Evolutionary conservation across 1,140 invertebrate species (phyloP), one percentile per base, ranked within the genome.

Genomic region (Pseudomyrmex concolor): DNA sequence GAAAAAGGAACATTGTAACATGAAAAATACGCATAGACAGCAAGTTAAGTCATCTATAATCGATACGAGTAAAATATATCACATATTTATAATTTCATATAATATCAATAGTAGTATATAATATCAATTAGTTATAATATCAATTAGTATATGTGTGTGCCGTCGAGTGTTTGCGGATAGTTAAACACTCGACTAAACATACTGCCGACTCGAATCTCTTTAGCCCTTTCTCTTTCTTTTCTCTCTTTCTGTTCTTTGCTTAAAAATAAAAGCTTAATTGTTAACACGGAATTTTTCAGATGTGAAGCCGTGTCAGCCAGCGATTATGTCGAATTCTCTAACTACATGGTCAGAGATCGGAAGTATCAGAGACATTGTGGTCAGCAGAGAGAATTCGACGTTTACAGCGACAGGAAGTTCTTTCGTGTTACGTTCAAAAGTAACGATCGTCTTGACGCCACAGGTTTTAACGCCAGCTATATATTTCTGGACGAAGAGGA

Each of bases 321-420:
- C 90, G 98, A 99, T 93, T 99, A 97, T 92, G 97, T 99, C 50
- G 98, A 99, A 93, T 99, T 99, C 93, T 98, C 98, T 15, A 99
- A 99, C 94, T 99, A 97, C 90, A 96, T 98, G 95, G 96, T 96
- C 76, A 94, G 95, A 59, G 98, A 99, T 94, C 95, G 97, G 88
- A 98, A 98, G 92, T 98, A 97, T 92, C 95, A 95, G 19, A 95
- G 97, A 90, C 97, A 97, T 91, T 99, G 98, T 93, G 98, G 98
- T 10, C 96, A 97, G 89, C 94, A 96, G 91, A 96, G 96, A 85
- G 96, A 97, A 88, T 97, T 97, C 90, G 96, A 96, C 88, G 96
- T 99, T 54, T 96, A 96, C 84, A 99, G 98, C 13, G 98, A 99
- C 91, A 95, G 97, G 59, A 97, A 97, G 87, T 99, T 99, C 94